These are phyloP conservation scores for Epinotia bilunana DNA, from an alignment of 2,888 invertebrate species.

Conservation along the genomic window DNA sequence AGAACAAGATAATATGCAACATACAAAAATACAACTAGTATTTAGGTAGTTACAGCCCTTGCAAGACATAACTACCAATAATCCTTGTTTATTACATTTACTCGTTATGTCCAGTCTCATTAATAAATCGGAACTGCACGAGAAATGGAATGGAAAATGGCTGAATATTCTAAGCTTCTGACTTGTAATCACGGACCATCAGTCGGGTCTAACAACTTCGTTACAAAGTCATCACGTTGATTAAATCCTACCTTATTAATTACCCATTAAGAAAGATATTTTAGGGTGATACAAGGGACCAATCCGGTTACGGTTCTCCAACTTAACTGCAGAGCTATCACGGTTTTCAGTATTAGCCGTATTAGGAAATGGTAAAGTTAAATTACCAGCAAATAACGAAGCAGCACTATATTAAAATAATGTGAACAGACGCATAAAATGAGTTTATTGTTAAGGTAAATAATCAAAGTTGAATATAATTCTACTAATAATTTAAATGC, in stretches of 20 bases:
- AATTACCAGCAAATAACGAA: neutral
- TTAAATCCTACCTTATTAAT: slow-evolving; percentile 43
- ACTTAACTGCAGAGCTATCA: slow-evolving; percentile 10
- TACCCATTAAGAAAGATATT: slow-evolving; percentile 37
- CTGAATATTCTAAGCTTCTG: slow-evolving; percentile 6
- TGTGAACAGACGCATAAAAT: too few relatives aligned
- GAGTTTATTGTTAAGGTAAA: too few relatives aligned
- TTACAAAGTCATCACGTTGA: slow-evolving; percentile 41
- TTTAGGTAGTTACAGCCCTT: too few relatives aligned
- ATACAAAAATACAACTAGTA: too few relatives aligned
- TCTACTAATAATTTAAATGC: too few relatives aligned
- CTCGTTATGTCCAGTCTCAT: too few relatives aligned
- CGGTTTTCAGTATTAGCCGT: neutral
- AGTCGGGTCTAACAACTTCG: slow-evolving; percentile 38
- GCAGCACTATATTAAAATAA: neutral
- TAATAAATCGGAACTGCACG: too few relatives aligned
- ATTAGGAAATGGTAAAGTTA: slow-evolving; percentile 12
- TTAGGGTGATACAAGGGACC: slow-evolving; percentile 19
- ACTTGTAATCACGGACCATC: slow-evolving; percentile 35
- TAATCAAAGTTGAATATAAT: too few relatives aligned
- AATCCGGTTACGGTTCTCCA: slow-evolving; percentile 5
- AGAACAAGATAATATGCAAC: too few relatives aligned
- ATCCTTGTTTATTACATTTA: too few relatives aligned
- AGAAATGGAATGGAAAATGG: neutral
- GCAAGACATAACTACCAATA: too few relatives aligned